A percentile compares a stretch with the other conserved stretches of the same genome.
phyloP scores from a whole-genome alignment of 1,140 invertebrate genomes.

The Drosophila ercepeae region DNA sequence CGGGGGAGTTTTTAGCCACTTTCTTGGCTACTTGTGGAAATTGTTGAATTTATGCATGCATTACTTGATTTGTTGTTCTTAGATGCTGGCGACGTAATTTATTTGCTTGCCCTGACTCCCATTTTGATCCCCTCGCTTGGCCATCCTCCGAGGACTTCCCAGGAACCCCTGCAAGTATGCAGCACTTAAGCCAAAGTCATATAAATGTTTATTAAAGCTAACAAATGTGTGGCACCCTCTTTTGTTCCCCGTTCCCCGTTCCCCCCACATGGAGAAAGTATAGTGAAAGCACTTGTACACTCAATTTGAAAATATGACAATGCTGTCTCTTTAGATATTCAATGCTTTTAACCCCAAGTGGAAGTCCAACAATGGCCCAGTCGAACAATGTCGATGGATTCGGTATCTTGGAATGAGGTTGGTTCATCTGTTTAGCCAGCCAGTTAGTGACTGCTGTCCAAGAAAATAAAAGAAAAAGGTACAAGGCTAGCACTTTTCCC shows the following conservation, averaged over 20 bases:
- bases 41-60: slow-evolving; percentile 78
- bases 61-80: slow-evolving; percentile 77
- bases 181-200: slow-evolving; percentile 69
- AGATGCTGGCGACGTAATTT: slow-evolving; percentile 66
- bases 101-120: slow-evolving; percentile 45
- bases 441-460: slow-evolving; percentile 36
- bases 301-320: slow-evolving; percentile 81
- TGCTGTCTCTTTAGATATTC: slow-evolving; percentile 75
- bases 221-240: slow-evolving; percentile 53
- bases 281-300: slow-evolving; percentile 58
- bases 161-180: neutral
- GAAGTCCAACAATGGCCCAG: slow-evolving; percentile 30
- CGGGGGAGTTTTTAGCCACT: slow-evolving; percentile 56
- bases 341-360: slow-evolving; percentile 72
- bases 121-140: neutral
- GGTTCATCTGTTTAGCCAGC: slow-evolving; percentile 17
- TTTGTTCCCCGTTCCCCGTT: too few relatives aligned
- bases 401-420: slow-evolving; percentile 25
- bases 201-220: slow-evolving; percentile 80
- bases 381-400: slow-evolving; percentile 49
- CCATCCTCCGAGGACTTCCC: neutral
- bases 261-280: slow-evolving; percentile 9
- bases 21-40: slow-evolving; percentile 65
- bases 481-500: slow-evolving; percentile 69
- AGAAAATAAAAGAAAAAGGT: slow-evolving; percentile 43